Conservation (phyloP, 1,140 invertebrate species). For the Orussus abietinus region DNA sequence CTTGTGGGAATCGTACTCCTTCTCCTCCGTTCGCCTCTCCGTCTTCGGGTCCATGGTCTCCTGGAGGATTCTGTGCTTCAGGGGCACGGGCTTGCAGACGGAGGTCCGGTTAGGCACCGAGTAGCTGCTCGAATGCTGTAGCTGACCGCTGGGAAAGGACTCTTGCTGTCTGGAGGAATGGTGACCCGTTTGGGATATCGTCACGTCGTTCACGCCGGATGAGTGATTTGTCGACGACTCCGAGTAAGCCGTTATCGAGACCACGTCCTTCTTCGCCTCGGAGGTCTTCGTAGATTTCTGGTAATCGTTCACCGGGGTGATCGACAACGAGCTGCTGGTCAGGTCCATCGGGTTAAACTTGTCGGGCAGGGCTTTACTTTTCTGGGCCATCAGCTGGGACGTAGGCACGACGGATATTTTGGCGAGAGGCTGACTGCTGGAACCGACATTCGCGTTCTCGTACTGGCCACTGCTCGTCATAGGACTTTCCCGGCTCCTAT, state of each 20-base stretch:
- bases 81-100: constrained; percentile 18
- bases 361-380: constrained; percentile 29
- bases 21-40: constrained; percentile 23
- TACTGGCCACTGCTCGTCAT: constrained; percentile 18
- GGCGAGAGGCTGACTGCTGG: constrained; percentile 25
- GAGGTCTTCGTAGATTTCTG: constrained; percentile 24
- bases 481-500: constrained; percentile 24
- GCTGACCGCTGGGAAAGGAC: constrained; percentile 16
- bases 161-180: constrained; percentile 25
- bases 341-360: constrained; percentile 41
- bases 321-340: constrained; percentile 40
- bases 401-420: constrained; percentile 41
- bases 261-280: constrained; percentile 42
- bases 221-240: constrained; percentile 23
- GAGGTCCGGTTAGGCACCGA: constrained; percentile 11
- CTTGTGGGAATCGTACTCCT: constrained; percentile 23
- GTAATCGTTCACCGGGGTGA: constrained; percentile 46
- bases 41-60: constrained; percentile 24
- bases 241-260: constrained; percentile 42
- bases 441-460: constrained; percentile 8
- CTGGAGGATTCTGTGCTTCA: constrained; percentile 33
- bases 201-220: constrained; percentile 20
- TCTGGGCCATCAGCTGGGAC: constrained; percentile 36
- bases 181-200: constrained; percentile 23
- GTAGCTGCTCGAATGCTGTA: constrained; percentile 16